phyloP scores from a whole-genome alignment of 2,888 invertebrate species.

The Phortica okadai region DNA sequence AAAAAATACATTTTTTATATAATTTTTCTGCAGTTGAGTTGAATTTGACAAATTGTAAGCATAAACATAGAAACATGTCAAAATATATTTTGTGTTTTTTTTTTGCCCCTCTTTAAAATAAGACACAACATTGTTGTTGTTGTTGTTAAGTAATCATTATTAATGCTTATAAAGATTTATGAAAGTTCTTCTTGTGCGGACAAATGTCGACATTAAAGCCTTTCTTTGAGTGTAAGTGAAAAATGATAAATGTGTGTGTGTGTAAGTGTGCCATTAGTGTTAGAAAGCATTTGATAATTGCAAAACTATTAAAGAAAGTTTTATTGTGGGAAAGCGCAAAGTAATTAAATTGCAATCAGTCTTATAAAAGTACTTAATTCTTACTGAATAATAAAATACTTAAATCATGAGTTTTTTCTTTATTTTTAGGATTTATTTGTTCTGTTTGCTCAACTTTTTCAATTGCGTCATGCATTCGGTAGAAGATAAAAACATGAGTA shows the following conservation, averaged over 20 bases:
- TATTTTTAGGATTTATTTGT: no score
- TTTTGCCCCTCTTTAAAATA: no score
- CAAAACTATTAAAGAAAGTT: not conserved
- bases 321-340: not conserved
- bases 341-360: not conserved
- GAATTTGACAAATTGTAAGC: constrained; percentile 26
- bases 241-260: not conserved
- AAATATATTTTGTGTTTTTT: not conserved
- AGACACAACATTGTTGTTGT: not conserved
- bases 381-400: no score
- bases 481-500: no score
- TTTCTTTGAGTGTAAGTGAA: not conserved
- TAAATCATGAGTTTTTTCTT: no score
- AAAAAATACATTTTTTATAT: not conserved
- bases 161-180: constrained; percentile 12
- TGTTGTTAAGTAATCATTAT: not conserved
- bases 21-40: constrained; percentile 16
- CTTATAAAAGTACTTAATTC: not conserved
- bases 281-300: not conserved
- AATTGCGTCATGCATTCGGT: no score
- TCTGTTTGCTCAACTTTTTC: no score
- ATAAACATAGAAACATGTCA: constrained; percentile 4
- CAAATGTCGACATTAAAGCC: not conserved
- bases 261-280: not conserved
- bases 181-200: not conserved